A percentile compares a stretch with the other conserved stretches of the same genome.
Conservation (phyloP, 2,113 vertebrate genomes). For the Rhynchopsitta pachyrhyncha region DNA sequence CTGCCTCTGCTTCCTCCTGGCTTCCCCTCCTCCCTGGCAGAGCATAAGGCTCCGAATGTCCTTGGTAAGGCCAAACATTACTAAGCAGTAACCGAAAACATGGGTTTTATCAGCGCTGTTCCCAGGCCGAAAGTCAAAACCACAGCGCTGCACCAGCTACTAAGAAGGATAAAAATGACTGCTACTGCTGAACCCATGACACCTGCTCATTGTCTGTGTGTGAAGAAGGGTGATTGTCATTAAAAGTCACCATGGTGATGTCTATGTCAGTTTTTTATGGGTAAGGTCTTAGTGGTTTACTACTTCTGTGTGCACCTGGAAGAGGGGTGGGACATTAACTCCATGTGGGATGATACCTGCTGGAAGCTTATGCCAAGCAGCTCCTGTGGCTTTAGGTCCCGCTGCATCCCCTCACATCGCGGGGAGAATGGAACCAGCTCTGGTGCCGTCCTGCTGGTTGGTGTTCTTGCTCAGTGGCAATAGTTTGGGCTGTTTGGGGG, state of each 20-base stretch:
- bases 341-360: accelerated
- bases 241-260: neutral
- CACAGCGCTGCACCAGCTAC: too few species aligned
- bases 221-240: neutral
- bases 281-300: neutral
- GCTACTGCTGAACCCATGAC: too few species aligned
- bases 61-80: too few species aligned
- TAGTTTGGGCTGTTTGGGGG: neutral
- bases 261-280: neutral
- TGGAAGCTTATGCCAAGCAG: neutral
- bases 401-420: accelerated
- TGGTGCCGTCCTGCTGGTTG: accelerated
- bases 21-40: too few species aligned
- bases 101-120: too few species aligned
- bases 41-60: too few species aligned
- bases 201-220: neutral
- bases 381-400: accelerated
- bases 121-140: too few species aligned
- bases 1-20: too few species aligned
- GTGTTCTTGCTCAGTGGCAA: neutral
- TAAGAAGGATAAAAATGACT: too few species aligned
- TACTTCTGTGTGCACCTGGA: neutral
- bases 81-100: too few species aligned
- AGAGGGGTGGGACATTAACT: neutral
- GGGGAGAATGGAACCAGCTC: neutral